Percentiles rank a stretch among this genome's conserved stretches.
Conservation (phyloP, 2,797 vertebrate species). For the Microcaecilia unicolor region DNA sequence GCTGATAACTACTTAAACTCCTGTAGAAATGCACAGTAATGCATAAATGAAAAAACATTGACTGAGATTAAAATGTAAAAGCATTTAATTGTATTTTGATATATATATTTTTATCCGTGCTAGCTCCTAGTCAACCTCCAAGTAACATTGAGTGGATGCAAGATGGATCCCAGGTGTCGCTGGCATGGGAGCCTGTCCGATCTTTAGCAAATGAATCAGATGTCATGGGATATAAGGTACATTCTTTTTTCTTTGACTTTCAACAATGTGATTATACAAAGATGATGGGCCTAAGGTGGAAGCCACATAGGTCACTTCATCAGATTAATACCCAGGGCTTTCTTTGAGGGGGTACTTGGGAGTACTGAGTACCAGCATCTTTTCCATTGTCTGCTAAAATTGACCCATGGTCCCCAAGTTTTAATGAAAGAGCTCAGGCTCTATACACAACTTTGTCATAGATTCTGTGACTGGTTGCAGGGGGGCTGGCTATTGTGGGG, state of each 20-base stretch:
- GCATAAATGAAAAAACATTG: background rate
- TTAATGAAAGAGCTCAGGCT: too few species aligned
- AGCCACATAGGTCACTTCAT: too few species aligned
- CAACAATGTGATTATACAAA: too few species aligned
- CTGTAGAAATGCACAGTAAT: background rate
- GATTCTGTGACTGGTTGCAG: too few species aligned
- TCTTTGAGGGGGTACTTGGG: too few species aligned
- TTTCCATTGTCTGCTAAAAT: too few species aligned
- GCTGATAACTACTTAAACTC: constrained; percentile 17
- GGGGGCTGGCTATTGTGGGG: too few species aligned
- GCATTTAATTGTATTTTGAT: background rate
- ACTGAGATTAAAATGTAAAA: background rate
- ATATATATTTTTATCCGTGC: constrained; percentile 2
- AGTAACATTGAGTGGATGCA: constrained; percentile 86
- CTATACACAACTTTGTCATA: too few species aligned
- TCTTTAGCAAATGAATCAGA: constrained; percentile 88
- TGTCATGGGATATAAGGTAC: constrained; percentile 93
- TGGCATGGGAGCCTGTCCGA: constrained; percentile 87
- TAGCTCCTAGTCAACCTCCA: constrained; percentile 83
- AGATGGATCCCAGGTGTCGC: constrained; percentile 84
- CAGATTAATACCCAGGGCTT: too few species aligned
- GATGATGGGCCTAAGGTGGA: too few species aligned
- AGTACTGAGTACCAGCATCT: too few species aligned
- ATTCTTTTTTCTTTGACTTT: constrained; percentile 3
- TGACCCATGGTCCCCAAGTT: too few species aligned